Evolutionary conservation across 2,113 vertebrate species (phyloP).

Genomic region (Chlorodrepanis virens): DNA sequence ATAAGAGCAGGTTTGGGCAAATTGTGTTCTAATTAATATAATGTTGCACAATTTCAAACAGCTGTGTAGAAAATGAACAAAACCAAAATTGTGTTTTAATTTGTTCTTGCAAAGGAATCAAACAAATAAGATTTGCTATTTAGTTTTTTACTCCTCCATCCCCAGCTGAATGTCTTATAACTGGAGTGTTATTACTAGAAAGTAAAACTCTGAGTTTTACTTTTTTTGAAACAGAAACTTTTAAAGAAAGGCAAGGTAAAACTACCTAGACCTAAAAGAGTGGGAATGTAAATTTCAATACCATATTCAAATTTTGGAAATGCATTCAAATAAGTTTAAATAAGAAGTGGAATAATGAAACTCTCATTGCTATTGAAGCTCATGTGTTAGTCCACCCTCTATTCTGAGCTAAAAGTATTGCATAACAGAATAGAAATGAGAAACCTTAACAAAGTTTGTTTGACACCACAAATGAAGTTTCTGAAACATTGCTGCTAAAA

Average conservation of each 20-base stretch:
- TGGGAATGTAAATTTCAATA: not conserved
- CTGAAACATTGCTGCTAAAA: not conserved
- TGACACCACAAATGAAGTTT: not conserved
- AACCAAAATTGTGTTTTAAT: not conserved
- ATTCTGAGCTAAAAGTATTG: not conserved
- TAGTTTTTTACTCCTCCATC: not conserved
- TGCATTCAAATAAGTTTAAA: not conserved
- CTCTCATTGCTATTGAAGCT: not conserved
- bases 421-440: not conserved
- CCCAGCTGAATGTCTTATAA: not conserved
- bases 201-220: not conserved
- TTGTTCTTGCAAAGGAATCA: not conserved
- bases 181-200: not conserved
- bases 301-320: not conserved
- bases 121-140: not conserved
- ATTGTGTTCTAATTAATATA: constrained; percentile 32
- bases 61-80: constrained; percentile 25
- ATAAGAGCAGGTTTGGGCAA: constrained; percentile 7
- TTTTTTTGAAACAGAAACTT: not conserved
- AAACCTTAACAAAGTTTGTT: not conserved
- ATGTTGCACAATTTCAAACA: not conserved
- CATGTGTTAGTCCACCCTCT: not conserved
- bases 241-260: not conserved
- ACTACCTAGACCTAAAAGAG: not conserved
- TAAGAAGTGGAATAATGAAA: not conserved